Evolutionary conservation across 2,888 invertebrate species (phyloP).

Genomic region (Thumatha senex): DNA sequence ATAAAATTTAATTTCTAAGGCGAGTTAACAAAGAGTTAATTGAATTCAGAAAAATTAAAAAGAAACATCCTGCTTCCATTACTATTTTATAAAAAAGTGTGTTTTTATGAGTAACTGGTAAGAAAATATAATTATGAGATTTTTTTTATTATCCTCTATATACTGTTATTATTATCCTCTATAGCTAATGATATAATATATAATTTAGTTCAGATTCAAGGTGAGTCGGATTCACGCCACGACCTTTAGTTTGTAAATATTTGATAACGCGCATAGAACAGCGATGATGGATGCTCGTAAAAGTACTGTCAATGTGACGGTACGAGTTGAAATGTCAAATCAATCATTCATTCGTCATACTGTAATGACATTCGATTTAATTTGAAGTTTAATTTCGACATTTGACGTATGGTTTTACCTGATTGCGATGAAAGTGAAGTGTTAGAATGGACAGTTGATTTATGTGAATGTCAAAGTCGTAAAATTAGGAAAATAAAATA

Average conservation of each 20-base stretch:
- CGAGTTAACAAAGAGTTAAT: too few relatives aligned
- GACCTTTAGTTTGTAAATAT: conserved; percentile 32
- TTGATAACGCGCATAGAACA: conserved; percentile 20
- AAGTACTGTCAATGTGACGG: conserved; percentile 28
- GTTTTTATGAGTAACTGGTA: too few relatives aligned
- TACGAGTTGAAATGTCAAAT: conserved; percentile 29
- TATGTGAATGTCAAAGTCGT: background rate
- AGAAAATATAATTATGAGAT: too few relatives aligned
- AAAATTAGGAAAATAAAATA: too few relatives aligned
- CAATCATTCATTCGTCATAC: conserved; percentile 31
- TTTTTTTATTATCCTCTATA: too few relatives aligned
- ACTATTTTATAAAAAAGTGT: too few relatives aligned
- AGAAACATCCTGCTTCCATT: too few relatives aligned
- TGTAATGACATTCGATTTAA: conserved; percentile 13
- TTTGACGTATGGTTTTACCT: conserved; percentile 10
- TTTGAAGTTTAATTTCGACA: conserved; percentile 16
- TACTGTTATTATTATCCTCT: too few relatives aligned
- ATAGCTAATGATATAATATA: background rate
- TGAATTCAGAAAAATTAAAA: too few relatives aligned
- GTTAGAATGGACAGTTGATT: conserved; percentile 9
- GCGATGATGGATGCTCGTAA: conserved; percentile 25
- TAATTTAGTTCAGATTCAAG: conserved; percentile 9
- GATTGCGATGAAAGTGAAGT: conserved; percentile 12
- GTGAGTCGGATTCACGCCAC: conserved; percentile 14
- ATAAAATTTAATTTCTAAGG: too few relatives aligned